Evolutionary conservation across 2,888 invertebrate genomes (phyloP).

Genomic region (Eilema sororculum): DNA sequence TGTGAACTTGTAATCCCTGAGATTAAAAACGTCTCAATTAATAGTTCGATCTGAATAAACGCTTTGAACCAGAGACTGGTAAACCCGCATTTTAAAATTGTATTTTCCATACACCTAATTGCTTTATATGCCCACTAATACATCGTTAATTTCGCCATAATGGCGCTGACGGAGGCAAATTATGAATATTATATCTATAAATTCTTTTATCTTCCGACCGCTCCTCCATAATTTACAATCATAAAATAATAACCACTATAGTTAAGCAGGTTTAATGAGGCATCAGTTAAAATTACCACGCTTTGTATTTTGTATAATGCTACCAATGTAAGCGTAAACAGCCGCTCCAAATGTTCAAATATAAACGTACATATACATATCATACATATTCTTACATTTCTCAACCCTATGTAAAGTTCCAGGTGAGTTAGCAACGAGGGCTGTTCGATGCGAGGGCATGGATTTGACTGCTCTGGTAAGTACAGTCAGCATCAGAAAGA

Average conservation of each 20-base stretch:
- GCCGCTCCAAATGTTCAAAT: conserved; percentile 57
- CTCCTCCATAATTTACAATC: conserved; percentile 71
- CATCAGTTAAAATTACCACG: conserved; percentile 66
- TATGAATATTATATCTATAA: conserved; percentile 71
- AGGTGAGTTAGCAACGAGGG: conserved; percentile 62
- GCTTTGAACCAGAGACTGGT: conserved; percentile 34
- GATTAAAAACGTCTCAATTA: conserved; percentile 71
- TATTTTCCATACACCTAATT: conserved; percentile 57
- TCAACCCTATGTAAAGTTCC: conserved; percentile 66
- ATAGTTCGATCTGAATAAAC: conserved; percentile 49
- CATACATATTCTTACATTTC: conserved; percentile 44
- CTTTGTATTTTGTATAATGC: conserved; percentile 58
- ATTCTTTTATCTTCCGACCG: conserved; percentile 67
- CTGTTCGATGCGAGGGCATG: conserved; percentile 54
- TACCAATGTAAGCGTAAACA: conserved; percentile 59
- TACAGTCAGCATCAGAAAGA: too few relatives aligned
- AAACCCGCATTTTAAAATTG: conserved; percentile 53
- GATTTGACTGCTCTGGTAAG: conserved; percentile 32
- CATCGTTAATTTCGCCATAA: conserved; percentile 67
- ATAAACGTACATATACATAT: conserved; percentile 49
- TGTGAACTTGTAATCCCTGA: conserved; percentile 77
- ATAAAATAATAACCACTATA: conserved; percentile 73
- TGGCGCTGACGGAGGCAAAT: conserved; percentile 63
- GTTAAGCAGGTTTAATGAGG: conserved; percentile 75
- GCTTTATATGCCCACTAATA: conserved; percentile 61